A percentile compares a stretch with the other conserved stretches of the same genome.
phyloP scores from a whole-genome alignment of 2,113 vertebrate species.

The Campylomormyrus tamandua region DNA sequence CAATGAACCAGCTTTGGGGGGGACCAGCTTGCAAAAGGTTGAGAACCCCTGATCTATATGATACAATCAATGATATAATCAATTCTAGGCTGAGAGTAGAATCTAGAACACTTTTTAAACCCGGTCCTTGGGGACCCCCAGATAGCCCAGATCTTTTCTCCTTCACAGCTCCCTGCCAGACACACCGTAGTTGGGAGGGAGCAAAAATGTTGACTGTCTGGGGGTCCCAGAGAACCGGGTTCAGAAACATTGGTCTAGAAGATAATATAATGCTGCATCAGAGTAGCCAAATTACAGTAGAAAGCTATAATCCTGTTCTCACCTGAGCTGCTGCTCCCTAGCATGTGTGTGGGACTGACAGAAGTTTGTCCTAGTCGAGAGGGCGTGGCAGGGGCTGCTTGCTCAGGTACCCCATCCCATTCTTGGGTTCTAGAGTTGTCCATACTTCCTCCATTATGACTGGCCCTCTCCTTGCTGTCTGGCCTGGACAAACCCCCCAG shows the following conservation, averaged over 20 bases:
- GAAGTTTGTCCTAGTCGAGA: slow-evolving; percentile 76
- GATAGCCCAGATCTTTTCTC: not conserved
- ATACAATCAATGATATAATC: not conserved
- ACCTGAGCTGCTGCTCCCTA: slow-evolving; percentile 79
- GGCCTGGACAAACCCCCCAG: slow-evolving; percentile 68
- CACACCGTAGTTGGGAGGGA: not conserved
- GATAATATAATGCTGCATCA: not conserved
- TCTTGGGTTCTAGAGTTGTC: slow-evolving; percentile 88
- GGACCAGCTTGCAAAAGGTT: no score
- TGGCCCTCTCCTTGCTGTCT: slow-evolving; percentile 75
- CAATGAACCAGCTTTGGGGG: no score
- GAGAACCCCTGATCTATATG: no score
- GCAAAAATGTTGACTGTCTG: not conserved
- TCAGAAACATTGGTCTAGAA: not conserved
- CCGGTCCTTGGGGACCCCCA: not conserved
- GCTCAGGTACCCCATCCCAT: slow-evolving; percentile 76
- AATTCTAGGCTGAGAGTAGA: not conserved
- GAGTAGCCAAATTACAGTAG: not conserved
- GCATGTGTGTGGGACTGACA: slow-evolving; percentile 77
- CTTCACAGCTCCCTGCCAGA: not conserved
- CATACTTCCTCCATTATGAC: slow-evolving; percentile 51
- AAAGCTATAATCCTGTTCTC: slow-evolving; percentile 3
- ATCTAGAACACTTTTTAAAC: not conserved
- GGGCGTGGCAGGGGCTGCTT: slow-evolving; percentile 62
- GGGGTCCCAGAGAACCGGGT: not conserved